These are phyloP conservation scores for Pica pica DNA, from an alignment of 2,113 vertebrate species.

Conservation along the genomic window DNA sequence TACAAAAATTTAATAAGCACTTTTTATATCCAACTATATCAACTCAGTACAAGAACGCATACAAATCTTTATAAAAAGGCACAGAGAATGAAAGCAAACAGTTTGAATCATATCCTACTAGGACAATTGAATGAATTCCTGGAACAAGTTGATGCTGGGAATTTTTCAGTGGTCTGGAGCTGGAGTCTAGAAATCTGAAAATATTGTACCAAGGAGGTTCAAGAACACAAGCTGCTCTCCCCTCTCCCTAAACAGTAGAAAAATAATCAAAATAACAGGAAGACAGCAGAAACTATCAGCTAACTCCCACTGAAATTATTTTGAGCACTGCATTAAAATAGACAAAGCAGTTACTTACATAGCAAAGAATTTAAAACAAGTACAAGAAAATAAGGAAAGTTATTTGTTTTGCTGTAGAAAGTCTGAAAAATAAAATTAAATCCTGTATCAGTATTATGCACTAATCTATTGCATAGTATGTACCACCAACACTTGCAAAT, in stretches of 20 bases:
- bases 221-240: not conserved
- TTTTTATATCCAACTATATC: not conserved
- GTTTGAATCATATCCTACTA: slow-evolving; percentile 4
- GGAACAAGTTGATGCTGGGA: not conserved
- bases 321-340: slow-evolving; percentile 40
- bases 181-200: not conserved
- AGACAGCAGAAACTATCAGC: slow-evolving; percentile 12
- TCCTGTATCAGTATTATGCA: not conserved
- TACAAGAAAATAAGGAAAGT: not conserved
- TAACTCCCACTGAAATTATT: slow-evolving; percentile 58
- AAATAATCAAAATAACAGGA: slow-evolving; percentile 51
- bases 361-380: slow-evolving; percentile 7
- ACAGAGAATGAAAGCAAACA: not conserved
- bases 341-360: not conserved
- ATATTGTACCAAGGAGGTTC: not conserved
- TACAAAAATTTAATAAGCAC: not conserved
- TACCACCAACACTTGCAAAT: not conserved
- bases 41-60: not conserved
- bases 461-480: not conserved
- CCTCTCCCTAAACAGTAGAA: not conserved
- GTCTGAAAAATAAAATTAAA: slow-evolving; percentile 14
- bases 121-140: not conserved
- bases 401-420: not conserved
- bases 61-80: not conserved
- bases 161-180: not conserved